phyloP scores from a whole-genome alignment of 2,113 vertebrate genomes.

The Pedionomus torquatus region DNA sequence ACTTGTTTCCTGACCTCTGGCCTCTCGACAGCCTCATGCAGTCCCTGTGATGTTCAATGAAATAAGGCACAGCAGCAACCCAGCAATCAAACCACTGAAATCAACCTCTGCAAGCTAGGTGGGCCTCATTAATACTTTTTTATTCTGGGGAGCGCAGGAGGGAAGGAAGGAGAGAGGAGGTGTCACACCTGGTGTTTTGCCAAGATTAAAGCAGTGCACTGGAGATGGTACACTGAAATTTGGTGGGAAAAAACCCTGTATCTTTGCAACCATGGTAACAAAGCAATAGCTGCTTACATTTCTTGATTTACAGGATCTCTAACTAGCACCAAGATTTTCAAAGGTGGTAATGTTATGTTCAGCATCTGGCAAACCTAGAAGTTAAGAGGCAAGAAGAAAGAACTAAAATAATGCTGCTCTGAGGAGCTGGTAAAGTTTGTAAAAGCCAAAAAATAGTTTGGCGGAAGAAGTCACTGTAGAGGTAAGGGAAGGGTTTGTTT shows the following conservation, averaged over 20 bases:
- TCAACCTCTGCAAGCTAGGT: background rate
- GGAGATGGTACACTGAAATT: background rate
- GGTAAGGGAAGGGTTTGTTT: background rate
- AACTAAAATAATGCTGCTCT: background rate
- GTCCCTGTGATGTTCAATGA: slow-evolving; percentile 5
- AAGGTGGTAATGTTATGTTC: background rate
- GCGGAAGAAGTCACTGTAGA: background rate
- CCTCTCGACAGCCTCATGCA: background rate
- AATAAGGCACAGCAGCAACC: slow-evolving; percentile 15
- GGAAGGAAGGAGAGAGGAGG: background rate
- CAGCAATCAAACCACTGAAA: background rate
- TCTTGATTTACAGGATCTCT: background rate
- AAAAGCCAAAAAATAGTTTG: background rate
- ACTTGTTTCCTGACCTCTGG: slow-evolving; percentile 16
- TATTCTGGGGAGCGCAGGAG: background rate
- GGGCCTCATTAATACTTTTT: background rate
- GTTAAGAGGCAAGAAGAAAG: background rate
- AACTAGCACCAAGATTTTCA: background rate
- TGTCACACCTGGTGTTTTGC: background rate
- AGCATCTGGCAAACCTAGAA: background rate
- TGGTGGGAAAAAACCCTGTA: background rate
- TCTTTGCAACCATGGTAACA: background rate
- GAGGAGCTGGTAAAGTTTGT: background rate
- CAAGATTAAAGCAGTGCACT: background rate
- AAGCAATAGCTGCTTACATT: background rate